Base-by-base conservation (phyloP, 1,140 invertebrate genomes). In the Drosophila punjabiensis region DNA sequence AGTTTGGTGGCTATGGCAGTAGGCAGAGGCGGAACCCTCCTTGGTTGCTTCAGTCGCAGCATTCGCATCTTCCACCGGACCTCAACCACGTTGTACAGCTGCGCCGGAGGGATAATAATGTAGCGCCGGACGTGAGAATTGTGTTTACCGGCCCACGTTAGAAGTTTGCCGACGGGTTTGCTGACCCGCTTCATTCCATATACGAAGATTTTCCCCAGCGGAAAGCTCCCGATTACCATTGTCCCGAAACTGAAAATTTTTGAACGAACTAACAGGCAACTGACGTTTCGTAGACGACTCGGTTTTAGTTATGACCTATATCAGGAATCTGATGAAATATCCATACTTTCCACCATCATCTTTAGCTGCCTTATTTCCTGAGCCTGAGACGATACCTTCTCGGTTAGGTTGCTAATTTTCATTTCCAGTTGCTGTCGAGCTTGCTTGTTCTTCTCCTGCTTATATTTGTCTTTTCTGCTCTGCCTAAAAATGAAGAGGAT, bases 161-260 rank as follows among this genome's bases (percentile, higher is more conserved):
- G 4, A 6, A 50, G 7, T 4, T 37, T n/a, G 20, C 69, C 64
- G 13, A 89, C 5, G 4, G 85, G 85, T 3, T 20, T 60, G 13
- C 68, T 67, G 7, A 68, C 20, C 32, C 74, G 50, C 10, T 69
- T 88, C 1, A 89, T 3, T 2, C 58, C 66, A 39, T 75, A 59
- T 10, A 84, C 3, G 1, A 55, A 11, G n/a, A 88, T 18, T 67
- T 89, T 88, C 14, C 28, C 68, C 14, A 88, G 4, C 14, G 84
- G 85, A 53, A 79, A 84, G 30, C 39, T 62, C 3, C 63, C 66
- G 3, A 77, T 60, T 14, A 66, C 84, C 84, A 83, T 89, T 47
- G 41, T 84, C 0, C 14, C 28, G 28, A 35, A 66, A 62, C 65
- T 20, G 3, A 0, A 43, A 76, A 68, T 80, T 74, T n/a, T 79